A percentile compares a stretch with the other conserved stretches of the same genome.
Conservation (phyloP, 2,888 invertebrate genomes). For the Empis stercorea region DNA sequence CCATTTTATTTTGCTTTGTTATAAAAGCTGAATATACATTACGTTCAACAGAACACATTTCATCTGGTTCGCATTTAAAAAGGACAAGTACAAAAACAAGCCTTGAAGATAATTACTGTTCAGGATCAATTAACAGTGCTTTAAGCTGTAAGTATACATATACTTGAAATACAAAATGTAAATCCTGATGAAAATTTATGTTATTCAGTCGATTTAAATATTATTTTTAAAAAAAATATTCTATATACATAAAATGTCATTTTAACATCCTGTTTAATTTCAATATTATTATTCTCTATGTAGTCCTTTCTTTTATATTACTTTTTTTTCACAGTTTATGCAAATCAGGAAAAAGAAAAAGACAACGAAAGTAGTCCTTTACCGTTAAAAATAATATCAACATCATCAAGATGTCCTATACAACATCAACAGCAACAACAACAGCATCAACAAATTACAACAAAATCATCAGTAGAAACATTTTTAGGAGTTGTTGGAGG, state of each 20-base stretch:
- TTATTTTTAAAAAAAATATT: not conserved
- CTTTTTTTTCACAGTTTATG: conserved; percentile 26
- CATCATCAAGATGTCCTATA: conserved; percentile 29
- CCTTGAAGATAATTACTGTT: conserved; percentile 34
- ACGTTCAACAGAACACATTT: conserved; percentile 16
- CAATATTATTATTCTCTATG: too few relatives aligned
- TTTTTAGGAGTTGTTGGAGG: conserved; percentile 6
- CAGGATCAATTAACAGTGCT: conserved; percentile 33
- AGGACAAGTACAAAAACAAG: conserved; percentile 30
- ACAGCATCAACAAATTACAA: conserved; percentile 1
- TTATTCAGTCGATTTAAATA: too few relatives aligned
- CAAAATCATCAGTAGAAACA: conserved; percentile 7
- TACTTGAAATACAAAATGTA: too few relatives aligned
- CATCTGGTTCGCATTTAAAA: conserved; percentile 14
- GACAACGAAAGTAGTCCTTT: conserved; percentile 30
- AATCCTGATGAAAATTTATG: too few relatives aligned
- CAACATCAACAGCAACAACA: conserved; percentile 11
- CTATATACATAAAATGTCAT: not conserved
- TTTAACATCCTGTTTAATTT: not conserved
- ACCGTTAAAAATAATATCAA: conserved; percentile 33
- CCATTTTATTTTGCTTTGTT: conserved; percentile 33
- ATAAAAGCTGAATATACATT: conserved; percentile 32
- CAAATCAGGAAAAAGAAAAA: conserved; percentile 33
- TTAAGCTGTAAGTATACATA: conserved; percentile 30
- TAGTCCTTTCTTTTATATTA: too few relatives aligned